Conservation (phyloP, 2,888 invertebrate genomes). For the Toxonevra muliebris region DNA sequence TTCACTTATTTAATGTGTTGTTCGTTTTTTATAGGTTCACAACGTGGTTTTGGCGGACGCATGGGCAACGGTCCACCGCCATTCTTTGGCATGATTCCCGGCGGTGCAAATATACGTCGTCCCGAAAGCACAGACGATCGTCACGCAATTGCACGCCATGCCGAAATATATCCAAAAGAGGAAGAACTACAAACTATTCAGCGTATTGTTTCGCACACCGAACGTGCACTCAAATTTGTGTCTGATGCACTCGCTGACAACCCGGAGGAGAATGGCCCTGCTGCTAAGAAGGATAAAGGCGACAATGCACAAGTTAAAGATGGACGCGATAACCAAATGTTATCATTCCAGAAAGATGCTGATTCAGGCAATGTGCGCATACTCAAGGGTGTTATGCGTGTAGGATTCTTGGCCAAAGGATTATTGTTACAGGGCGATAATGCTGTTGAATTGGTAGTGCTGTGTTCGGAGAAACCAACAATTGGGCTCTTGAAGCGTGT, state of each 20-base stretch:
- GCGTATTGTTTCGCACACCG: slow-evolving; percentile 90
- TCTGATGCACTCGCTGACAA: slow-evolving; percentile 85
- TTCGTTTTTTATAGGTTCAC: slow-evolving; percentile 46
- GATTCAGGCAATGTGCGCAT: slow-evolving; percentile 73
- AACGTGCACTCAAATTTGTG: slow-evolving; percentile 92
- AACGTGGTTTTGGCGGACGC: slow-evolving; percentile 55
- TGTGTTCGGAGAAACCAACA: slow-evolving; percentile 95
- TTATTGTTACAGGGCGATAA: slow-evolving; percentile 89
- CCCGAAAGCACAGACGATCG: slow-evolving; percentile 96
- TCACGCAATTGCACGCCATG: slow-evolving; percentile 92
- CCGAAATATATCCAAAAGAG: slow-evolving; percentile 93
- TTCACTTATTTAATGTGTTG: neutral
- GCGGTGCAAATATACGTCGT: slow-evolving; percentile 69
- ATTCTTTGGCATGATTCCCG: slow-evolving; percentile 70
- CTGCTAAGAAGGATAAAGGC: slow-evolving; percentile 58
- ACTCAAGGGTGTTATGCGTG: slow-evolving; percentile 96
- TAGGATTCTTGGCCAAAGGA: slow-evolving; percentile 88
- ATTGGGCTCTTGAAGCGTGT: slow-evolving; percentile 86
- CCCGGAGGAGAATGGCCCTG: slow-evolving; percentile 49
- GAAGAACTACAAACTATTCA: slow-evolving; percentile 89
- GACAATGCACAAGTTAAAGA: slow-evolving; percentile 69
- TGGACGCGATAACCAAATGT: slow-evolving; percentile 83
- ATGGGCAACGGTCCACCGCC: slow-evolving; percentile 66
- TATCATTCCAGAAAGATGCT: slow-evolving; percentile 76
- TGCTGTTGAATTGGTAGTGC: slow-evolving; percentile 89